A percentile compares a stretch with the other conserved stretches of the same genome.
Conservation (phyloP, 2,113 vertebrate genomes). For the Panthera uncia region DNA sequence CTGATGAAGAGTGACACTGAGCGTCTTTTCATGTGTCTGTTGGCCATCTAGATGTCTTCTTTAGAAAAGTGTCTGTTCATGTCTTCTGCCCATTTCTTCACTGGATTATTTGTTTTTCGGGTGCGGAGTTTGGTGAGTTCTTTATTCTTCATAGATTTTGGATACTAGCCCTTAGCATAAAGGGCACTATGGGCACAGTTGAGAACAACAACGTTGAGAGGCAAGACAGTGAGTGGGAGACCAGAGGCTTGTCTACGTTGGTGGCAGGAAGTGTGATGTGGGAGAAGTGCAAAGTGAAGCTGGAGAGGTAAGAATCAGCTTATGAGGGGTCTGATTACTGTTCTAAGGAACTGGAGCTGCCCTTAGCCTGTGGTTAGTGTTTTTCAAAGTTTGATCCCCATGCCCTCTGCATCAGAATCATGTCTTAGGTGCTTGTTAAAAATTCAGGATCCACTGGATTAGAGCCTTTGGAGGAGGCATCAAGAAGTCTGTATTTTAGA, state of each 20-base stretch:
- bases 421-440: neutral
- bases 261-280: neutral
- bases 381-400: neutral
- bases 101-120: too few relatives aligned
- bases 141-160: too few relatives aligned
- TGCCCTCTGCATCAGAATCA: neutral
- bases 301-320: neutral
- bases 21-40: too few relatives aligned
- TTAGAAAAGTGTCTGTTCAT: too few relatives aligned
- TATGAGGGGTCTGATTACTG: neutral
- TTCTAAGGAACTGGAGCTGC: neutral
- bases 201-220: neutral
- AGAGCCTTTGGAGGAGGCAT: neutral
- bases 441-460: neutral
- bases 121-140: too few relatives aligned
- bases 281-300: neutral
- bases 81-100: too few relatives aligned
- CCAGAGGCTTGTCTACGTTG: neutral
- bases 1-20: too few relatives aligned
- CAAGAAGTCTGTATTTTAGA: neutral
- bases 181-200: neutral
- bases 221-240: neutral
- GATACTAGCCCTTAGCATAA: neutral
- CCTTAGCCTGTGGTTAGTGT: neutral
- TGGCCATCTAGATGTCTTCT: too few relatives aligned